phyloP scores from a whole-genome alignment of 2,797 vertebrate genomes.

The Sebastes matsubarae region DNA sequence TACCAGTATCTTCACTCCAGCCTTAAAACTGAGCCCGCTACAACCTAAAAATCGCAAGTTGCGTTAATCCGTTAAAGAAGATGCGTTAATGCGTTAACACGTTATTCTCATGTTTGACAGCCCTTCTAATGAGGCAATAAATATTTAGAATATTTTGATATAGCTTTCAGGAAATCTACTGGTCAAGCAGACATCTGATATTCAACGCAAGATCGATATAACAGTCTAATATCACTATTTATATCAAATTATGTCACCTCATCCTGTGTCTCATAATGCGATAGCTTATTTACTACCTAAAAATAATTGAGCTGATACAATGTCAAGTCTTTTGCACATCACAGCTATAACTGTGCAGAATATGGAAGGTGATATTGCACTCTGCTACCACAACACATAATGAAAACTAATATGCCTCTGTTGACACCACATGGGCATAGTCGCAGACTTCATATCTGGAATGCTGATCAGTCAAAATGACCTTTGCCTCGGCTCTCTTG shows the following conservation, averaged over 20 bases:
- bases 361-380: constrained; percentile 58
- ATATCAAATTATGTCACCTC: constrained; percentile 17
- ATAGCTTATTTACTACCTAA: constrained; percentile 45
- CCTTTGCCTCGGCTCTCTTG: constrained; percentile 60
- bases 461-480: constrained; percentile 65
- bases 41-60: too few species aligned
- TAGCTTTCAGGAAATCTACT: not conserved
- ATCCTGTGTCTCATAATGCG: constrained; percentile 24
- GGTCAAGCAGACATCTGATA: constrained; percentile 6
- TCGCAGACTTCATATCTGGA: constrained; percentile 56
- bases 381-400: constrained; percentile 29
- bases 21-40: too few species aligned
- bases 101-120: too few species aligned
- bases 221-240: constrained; percentile 3
- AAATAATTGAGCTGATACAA: constrained; percentile 41
- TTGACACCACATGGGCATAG: constrained; percentile 55
- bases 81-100: rapidly evolving
- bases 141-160: not conserved
- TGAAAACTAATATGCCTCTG: constrained; percentile 68
- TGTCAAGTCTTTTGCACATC: constrained; percentile 20
- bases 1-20: too few species aligned
- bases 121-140: not conserved
- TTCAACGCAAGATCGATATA: constrained; percentile 14
- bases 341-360: constrained; percentile 21
- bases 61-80: too few species aligned